Conservation (phyloP, 2,888 invertebrate genomes). For the Hanleya hanleyi region DNA sequence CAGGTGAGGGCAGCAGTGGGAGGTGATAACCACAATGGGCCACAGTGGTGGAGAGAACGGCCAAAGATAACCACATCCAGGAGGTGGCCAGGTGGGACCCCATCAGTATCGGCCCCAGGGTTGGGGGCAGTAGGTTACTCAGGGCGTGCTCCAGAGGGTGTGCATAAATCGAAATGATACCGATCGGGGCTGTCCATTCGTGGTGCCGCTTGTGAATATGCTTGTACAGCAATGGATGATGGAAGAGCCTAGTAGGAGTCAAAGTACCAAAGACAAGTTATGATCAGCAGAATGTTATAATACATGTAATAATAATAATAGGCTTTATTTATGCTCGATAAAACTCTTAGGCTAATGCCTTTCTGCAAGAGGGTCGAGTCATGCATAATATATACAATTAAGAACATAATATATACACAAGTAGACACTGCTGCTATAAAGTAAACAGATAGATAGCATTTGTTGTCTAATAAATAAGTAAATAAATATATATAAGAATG, state of each 20-base stretch:
- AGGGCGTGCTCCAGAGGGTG: conserved; percentile 85
- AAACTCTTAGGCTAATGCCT: too few species aligned
- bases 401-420: too few species aligned
- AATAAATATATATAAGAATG: too few species aligned
- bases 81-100: conserved; percentile 77
- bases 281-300: too few species aligned
- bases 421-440: too few species aligned
- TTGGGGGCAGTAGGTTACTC: conserved; percentile 85
- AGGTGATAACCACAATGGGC: conserved; percentile 90
- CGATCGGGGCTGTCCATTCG: conserved; percentile 90
- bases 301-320: too few species aligned
- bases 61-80: conserved; percentile 85
- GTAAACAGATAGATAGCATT: too few species aligned
- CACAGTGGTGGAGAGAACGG: conserved; percentile 85
- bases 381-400: too few species aligned
- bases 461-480: too few species aligned
- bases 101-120: conserved; percentile 78
- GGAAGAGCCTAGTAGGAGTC: conserved; percentile 82
- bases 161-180: conserved; percentile 86
- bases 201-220: conserved; percentile 90
- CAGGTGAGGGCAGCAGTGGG: conserved; percentile 86
- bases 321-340: too few species aligned
- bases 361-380: too few species aligned
- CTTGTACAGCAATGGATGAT: conserved; percentile 84
- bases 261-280: too few species aligned